Percentiles rank a stretch among this genome's conserved stretches.
phyloP scores from a whole-genome alignment of 2,888 invertebrate species.

The Athrips mouffetella region DNA sequence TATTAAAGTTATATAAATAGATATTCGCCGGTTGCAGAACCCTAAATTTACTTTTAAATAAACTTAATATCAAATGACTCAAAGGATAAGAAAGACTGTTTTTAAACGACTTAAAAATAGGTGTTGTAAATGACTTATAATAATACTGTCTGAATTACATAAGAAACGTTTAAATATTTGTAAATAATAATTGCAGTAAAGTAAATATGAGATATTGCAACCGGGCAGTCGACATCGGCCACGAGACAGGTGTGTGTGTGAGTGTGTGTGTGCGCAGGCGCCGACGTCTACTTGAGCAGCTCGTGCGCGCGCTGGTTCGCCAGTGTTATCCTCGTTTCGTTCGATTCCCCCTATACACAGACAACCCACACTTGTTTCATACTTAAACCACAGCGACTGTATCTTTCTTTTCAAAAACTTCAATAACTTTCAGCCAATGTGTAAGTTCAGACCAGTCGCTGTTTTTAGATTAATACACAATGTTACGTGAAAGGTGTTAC shows the following conservation, averaged over 20 bases:
- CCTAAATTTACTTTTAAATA: not conserved
- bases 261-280: conserved; percentile 48
- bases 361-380: conserved; percentile 42
- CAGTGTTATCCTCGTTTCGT: conserved; percentile 96
- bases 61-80: too few relatives aligned
- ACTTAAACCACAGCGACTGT: conserved; percentile 55
- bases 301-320: conserved; percentile 98
- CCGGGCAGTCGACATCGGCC: conserved; percentile 32
- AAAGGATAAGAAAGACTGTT: not conserved
- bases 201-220: conserved; percentile 28
- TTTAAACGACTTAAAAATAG: not conserved
- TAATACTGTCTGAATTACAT: not conserved
- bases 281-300: conserved; percentile 89
- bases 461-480: conserved; percentile 46
- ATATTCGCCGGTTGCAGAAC: conserved; percentile 35
- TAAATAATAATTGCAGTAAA: not conserved
- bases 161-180: not conserved
- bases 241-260: conserved; percentile 55
- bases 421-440: conserved; percentile 10
- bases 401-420: conserved; percentile 10
- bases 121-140: not conserved
- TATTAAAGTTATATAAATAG: conserved; percentile 20
- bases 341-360: conserved; percentile 85
- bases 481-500: conserved; percentile 57
- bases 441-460: conserved; percentile 41